A percentile compares a stretch with the other conserved stretches of the same genome.
These are phyloP conservation scores for Parotocinclus haroldoi DNA, from an alignment of 2,797 vertebrate species.

Conservation along the genomic window DNA sequence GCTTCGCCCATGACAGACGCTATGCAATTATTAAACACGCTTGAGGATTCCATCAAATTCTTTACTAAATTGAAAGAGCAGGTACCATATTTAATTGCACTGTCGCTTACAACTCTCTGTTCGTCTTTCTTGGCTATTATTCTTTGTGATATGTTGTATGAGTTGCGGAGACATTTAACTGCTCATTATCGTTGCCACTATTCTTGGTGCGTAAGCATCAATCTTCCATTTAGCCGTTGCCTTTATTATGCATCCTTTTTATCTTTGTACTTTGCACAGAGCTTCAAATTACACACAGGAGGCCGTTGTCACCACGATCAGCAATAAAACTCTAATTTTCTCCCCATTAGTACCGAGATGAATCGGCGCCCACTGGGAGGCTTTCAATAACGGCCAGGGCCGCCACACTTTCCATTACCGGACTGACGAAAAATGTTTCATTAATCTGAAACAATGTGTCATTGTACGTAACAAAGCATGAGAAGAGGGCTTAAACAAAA, in stretches of 20 bases:
- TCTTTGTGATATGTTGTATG: neutral
- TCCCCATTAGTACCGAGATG: constrained; percentile 21
- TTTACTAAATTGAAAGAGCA: too few species aligned
- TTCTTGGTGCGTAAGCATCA: neutral
- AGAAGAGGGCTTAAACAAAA: constrained; percentile 25
- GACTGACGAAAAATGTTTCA: constrained; percentile 16
- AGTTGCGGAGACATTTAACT: neutral
- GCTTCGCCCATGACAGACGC: too few species aligned
- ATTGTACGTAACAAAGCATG: neutral
- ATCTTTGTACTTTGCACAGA: constrained; percentile 11
- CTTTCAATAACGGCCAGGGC: constrained; percentile 3
- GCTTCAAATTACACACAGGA: constrained; percentile 28
- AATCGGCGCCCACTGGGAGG: constrained; percentile 20
- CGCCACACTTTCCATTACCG: constrained; percentile 7
- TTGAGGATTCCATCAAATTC: too few species aligned
- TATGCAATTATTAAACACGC: too few species aligned
- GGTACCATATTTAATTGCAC: too few species aligned
- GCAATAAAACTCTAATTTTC: constrained; percentile 18
- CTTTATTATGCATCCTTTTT: constrained; percentile 2
- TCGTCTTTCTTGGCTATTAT: neutral
- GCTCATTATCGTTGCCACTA: neutral
- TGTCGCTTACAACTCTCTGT: neutral
- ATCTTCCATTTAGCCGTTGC: neutral
- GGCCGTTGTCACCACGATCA: neutral
- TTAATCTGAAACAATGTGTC: neutral